A percentile compares a stretch with the other conserved stretches of the same genome.
Conservation (phyloP, 2,888 invertebrate genomes). For the Macaria liturata region DNA sequence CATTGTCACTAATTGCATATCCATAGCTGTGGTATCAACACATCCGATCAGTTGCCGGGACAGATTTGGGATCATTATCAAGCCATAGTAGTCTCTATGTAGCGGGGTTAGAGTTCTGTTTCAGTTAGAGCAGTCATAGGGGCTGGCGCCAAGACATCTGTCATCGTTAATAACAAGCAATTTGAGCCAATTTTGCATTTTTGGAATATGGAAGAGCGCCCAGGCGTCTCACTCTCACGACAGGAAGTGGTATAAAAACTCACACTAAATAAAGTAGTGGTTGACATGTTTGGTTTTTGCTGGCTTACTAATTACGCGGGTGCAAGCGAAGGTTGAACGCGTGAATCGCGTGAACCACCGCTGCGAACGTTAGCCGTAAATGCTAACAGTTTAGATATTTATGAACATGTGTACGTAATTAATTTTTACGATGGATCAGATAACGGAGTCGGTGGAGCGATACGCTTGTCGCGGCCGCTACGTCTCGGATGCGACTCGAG, state of each 20-base stretch:
- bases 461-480: constrained; percentile 68
- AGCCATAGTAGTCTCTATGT: constrained; percentile 31
- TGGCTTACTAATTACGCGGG: constrained; percentile 63
- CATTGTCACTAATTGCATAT: constrained; percentile 75
- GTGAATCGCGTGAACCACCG: constrained; percentile 65
- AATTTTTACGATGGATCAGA: constrained; percentile 81
- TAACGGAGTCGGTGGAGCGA: constrained; percentile 72
- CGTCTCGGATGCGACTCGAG: constrained; percentile 53
- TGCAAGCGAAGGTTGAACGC: constrained; percentile 30
- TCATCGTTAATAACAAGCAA: constrained; percentile 82
- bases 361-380: constrained; percentile 70
- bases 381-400: constrained; percentile 79
- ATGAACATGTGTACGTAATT: constrained; percentile 82
- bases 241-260: constrained; percentile 79
- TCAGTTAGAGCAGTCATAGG: constrained; percentile 29
- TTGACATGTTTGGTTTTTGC: constrained; percentile 75
- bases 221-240: constrained; percentile 70
- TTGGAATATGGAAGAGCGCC: constrained; percentile 72
- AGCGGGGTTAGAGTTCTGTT: constrained; percentile 39
- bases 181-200: constrained; percentile 81
- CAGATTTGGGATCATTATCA: constrained; percentile 37
- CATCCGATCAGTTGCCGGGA: constrained; percentile 66
- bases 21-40: constrained; percentile 76
- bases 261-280: constrained; percentile 75
- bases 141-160: constrained; percentile 80